These are phyloP conservation scores for Apotomis turbidana DNA, from an alignment of 2,888 invertebrate species.

Conservation along the genomic window DNA sequence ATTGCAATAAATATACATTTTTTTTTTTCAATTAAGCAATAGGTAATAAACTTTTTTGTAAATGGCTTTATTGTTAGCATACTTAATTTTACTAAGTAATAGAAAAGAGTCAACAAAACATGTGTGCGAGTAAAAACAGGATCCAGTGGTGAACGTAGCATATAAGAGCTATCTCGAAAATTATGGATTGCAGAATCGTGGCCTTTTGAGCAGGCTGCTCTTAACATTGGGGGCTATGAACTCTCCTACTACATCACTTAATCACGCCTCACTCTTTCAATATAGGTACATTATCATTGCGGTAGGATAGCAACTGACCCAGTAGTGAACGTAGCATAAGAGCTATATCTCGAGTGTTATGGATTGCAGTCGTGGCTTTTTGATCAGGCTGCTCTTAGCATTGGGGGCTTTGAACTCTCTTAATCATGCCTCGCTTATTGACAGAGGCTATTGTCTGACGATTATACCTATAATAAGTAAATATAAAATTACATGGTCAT, in stretches of 20 bases:
- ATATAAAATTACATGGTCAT: too few relatives aligned
- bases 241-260: slow-evolving; percentile 52
- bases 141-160: slow-evolving; percentile 51
- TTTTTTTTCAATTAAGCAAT: too few relatives aligned
- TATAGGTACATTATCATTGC: background rate
- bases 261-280: slow-evolving; percentile 60
- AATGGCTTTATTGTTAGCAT: too few relatives aligned
- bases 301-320: background rate
- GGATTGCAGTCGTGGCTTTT: slow-evolving; percentile 70
- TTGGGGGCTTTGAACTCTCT: slow-evolving; percentile 71
- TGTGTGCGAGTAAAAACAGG: too few relatives aligned
- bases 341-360: slow-evolving; percentile 73
- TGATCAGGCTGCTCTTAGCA: slow-evolving; percentile 67
- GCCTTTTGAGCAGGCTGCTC: slow-evolving; percentile 69
- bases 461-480: background rate
- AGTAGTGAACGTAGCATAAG: slow-evolving; percentile 53
- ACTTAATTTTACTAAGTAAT: too few relatives aligned
- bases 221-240: slow-evolving; percentile 72
- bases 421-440: slow-evolving; percentile 65
- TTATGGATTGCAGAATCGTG: slow-evolving; percentile 68
- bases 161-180: slow-evolving; percentile 57
- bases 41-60: too few relatives aligned
- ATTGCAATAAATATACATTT: too few relatives aligned
- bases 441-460: slow-evolving; percentile 39
- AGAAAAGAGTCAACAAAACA: too few relatives aligned